A percentile compares a stretch with the other conserved stretches of the same genome.
Evolutionary conservation across 1,140 invertebrate species (phyloP).

Genomic region (Zaprionus kolodkinae): DNA sequence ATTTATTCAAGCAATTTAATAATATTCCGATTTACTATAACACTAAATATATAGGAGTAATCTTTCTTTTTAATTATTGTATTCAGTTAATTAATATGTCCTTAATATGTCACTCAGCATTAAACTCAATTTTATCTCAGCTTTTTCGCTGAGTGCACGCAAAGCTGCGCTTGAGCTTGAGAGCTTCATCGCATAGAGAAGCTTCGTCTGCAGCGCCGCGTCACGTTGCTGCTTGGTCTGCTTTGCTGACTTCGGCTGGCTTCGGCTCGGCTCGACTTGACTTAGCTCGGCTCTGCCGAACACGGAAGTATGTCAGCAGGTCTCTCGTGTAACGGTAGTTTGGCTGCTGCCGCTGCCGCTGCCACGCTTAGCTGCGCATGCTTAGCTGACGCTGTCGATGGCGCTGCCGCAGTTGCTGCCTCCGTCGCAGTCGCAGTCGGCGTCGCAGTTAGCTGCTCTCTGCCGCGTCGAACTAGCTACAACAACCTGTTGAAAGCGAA

Average conservation of each 20-base stretch:
- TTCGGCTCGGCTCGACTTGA: conserved; percentile 6
- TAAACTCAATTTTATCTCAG: background rate
- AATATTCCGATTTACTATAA: no score
- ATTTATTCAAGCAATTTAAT: no score
- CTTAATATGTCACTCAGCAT: background rate
- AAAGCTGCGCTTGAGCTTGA: conserved; percentile 39
- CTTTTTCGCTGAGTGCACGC: conserved; percentile 32
- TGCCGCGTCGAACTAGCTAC: conserved; percentile 72
- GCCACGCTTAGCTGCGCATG: conserved; percentile 78
- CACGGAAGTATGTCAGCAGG: conserved; percentile 84
- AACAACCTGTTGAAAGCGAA: conserved; percentile 84
- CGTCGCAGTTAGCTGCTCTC: conserved; percentile 22
- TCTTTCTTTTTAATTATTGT: no score
- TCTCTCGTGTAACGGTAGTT: conserved; percentile 84
- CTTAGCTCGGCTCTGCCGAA: conserved; percentile 63
- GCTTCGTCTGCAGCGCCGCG: background rate
- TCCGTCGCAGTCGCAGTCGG: background rate
- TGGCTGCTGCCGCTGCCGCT: conserved; percentile 50
- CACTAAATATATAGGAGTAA: no score
- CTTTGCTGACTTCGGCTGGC: conserved; percentile 38
- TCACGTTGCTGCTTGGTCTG: conserved; percentile 1
- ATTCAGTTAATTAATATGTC: background rate
- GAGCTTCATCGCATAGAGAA: conserved; percentile 1
- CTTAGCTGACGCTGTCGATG: conserved; percentile 56
- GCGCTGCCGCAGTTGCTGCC: conserved; percentile 2